These are phyloP conservation scores for Trichogramma pretiosum DNA, from an alignment of 1,140 invertebrate species.

Conservation along the genomic window DNA sequence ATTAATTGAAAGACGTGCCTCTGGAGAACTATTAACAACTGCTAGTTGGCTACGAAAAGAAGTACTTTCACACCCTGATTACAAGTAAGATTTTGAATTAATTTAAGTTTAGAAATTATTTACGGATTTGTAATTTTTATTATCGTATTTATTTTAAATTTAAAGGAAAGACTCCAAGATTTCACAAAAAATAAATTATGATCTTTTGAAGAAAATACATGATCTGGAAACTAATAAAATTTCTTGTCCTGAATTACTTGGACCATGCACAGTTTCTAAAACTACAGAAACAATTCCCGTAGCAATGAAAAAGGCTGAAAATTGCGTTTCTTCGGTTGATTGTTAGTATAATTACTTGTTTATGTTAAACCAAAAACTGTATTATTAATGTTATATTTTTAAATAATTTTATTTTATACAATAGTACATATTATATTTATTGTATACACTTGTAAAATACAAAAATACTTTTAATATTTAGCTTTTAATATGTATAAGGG, in stretches of 20 bases:
- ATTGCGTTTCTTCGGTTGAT: conserved; percentile 26
- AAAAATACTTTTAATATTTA: conserved; percentile 15
- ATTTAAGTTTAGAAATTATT: too few relatives aligned
- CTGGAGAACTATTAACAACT: conserved; percentile 77
- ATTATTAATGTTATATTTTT: conserved; percentile 19
- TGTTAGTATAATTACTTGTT: too few relatives aligned
- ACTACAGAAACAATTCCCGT: conserved; percentile 72
- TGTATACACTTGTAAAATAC: conserved; percentile 7
- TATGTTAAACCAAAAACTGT: conserved; percentile 19
- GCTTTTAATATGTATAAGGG: conserved; percentile 5
- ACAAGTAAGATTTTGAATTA: conserved; percentile 58
- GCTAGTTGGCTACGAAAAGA: conserved; percentile 89
- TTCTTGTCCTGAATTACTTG: conserved; percentile 67
- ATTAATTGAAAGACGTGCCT: conserved; percentile 83
- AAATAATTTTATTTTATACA: conserved; percentile 16
- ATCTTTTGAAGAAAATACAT: conserved; percentile 71
- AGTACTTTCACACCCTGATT: conserved; percentile 79
- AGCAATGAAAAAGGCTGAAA: conserved; percentile 54
- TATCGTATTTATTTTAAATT: conserved; percentile 26
- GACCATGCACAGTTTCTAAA: conserved; percentile 61
- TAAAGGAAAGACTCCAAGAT: conserved; percentile 81
- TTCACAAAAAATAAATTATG: conserved; percentile 84
- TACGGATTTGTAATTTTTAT: too few relatives aligned
- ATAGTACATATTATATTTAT: conserved; percentile 2
- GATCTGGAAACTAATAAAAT: conserved; percentile 63